Percentiles rank a stretch among this genome's conserved stretches.
These are phyloP conservation scores for Lordiphosa andalusiaca DNA, from an alignment of 2,888 invertebrate species.

Conservation along the genomic window DNA sequence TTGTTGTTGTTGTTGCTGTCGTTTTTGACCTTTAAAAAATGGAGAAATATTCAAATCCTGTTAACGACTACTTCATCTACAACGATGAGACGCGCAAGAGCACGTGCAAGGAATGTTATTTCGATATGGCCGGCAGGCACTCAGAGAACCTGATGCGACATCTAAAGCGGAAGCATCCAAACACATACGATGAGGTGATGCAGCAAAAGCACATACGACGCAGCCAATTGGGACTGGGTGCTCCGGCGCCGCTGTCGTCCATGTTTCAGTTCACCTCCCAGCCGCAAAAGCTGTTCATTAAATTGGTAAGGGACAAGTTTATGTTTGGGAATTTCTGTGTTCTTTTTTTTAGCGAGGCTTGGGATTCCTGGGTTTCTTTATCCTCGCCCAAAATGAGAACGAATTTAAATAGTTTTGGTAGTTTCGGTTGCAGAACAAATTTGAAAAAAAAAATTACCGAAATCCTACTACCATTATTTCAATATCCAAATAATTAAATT, in stretches of 20 bases:
- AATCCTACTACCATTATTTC: no score
- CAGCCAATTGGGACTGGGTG: neutral
- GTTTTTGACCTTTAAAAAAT: conserved; percentile 15
- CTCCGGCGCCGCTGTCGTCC: conserved; percentile 25
- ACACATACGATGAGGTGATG: conserved; percentile 39
- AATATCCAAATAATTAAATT: no score
- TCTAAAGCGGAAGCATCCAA: conserved; percentile 50
- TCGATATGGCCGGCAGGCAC: conserved; percentile 54
- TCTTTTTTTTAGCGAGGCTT: no score
- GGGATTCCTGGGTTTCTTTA: no score
- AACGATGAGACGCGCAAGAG: conserved; percentile 53
- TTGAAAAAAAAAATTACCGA: no score
- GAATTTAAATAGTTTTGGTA: no score
- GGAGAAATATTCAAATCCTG: conserved; percentile 46
- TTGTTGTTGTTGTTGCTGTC: no score
- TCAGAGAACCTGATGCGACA: conserved; percentile 61
- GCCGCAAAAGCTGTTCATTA: conserved; percentile 42
- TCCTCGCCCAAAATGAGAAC: no score
- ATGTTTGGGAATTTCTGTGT: no score
- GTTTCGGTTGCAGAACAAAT: no score
- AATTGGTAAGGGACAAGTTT: conserved; percentile 34
- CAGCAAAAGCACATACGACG: conserved; percentile 30
- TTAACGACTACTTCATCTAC: conserved; percentile 50
- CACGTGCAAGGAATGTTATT: conserved; percentile 47
- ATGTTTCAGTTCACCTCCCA: conserved; percentile 46